Percentiles rank a stretch among this genome's conserved stretches.
Conservation (phyloP, 2,113 vertebrate species). For the Bucco capensis region DNA sequence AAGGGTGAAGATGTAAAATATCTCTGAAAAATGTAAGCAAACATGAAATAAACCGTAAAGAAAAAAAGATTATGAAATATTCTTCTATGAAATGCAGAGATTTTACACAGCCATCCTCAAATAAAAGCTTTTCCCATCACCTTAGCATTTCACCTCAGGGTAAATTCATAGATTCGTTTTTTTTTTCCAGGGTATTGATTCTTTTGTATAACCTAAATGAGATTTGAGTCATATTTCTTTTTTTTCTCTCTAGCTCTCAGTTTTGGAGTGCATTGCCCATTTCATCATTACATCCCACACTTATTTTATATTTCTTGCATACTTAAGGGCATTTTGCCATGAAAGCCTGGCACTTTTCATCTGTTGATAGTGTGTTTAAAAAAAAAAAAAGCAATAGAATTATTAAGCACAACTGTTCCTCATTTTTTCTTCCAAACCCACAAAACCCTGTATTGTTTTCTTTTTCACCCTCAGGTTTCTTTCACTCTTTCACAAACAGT, state of each 20-base stretch:
- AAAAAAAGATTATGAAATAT: background rate
- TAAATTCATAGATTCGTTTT: slow-evolving; percentile 31
- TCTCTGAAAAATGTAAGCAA: background rate
- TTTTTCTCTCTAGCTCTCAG: background rate
- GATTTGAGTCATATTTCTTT: slow-evolving; percentile 9
- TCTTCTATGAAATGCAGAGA: background rate
- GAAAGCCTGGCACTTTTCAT: background rate
- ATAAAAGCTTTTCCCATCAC: slow-evolving; percentile 29
- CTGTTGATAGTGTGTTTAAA: background rate
- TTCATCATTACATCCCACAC: background rate
- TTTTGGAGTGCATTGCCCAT: background rate
- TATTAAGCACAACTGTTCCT: background rate
- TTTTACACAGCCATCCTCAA: background rate
- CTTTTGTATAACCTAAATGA: slow-evolving; percentile 27
- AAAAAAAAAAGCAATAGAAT: background rate
- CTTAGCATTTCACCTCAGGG: slow-evolving; percentile 33
- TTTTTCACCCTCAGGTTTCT: background rate
- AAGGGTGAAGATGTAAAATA: background rate
- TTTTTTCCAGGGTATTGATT: slow-evolving; percentile 37
- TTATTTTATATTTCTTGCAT: background rate
- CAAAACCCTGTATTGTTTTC: background rate
- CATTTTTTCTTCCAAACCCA: background rate
- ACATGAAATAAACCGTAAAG: background rate
- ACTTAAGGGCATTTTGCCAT: background rate
- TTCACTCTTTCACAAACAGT: background rate